Base-by-base conservation (phyloP, 2,888 invertebrate species). In the Erynnis tages region DNA sequence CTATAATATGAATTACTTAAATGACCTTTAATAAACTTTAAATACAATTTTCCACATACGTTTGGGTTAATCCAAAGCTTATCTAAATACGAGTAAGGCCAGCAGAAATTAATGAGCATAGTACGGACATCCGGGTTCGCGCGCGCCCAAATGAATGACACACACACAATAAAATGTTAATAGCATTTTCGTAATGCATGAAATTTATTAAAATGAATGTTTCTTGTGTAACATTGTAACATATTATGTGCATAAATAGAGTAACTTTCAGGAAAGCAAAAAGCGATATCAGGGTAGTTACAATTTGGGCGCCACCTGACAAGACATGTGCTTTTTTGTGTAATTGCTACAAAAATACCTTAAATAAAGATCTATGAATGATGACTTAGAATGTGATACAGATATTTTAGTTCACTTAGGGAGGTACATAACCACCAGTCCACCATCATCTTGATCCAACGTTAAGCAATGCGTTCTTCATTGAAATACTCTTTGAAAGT, bases 21-120 rank as follows among this genome's bases (percentile, higher is more conserved):
- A 35, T 17, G n/a, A 35, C 35, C 3, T 4, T 34, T 17, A 8
- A 4, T 14, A 34, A 6, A 17, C 21, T 21, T 21, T 4, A 17
- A 1, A 19, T 6, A 35, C 16, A 35, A 35, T 14, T 19, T 35
- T 16, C 10, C 35, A 35, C 35, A 35, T 19, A 19, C 35, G 34
- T 16, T 35, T 6, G 19, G 5, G 19, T 19, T 14, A 38, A 17
- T 25, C 40, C 25, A 6, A 19, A 14, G 17, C 41, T 53, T 58
- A 60, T 56, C 47, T 57, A 44, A 54, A 54, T 55, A n/a, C n/a
- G n/a, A n/a, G n/a, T n/a, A 52, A 57, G 48, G 46, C 41, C 56
- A 41, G 19, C 48, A 43, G 50, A 54, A 54, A 55, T 56, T 61
- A 56, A 59, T 53, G 56, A 57, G 55, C 53, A 50, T 29, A 47